Percentiles rank a stretch among this genome's conserved stretches.
Conservation (phyloP, 64 coral and sea anemone species). For the Pocillopora damicornis region DNA sequence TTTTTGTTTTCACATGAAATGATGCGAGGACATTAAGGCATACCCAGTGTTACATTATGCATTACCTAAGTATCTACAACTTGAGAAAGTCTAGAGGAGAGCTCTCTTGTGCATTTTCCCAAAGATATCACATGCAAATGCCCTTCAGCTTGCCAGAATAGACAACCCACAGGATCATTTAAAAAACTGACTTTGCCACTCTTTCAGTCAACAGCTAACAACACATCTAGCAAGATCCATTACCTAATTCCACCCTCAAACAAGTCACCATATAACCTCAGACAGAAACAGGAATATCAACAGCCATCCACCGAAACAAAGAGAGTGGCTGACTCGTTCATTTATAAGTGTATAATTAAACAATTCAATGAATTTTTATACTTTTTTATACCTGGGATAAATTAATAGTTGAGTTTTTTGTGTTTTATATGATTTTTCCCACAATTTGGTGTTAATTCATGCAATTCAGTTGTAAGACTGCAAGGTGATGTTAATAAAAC, state of each 20-base stretch:
- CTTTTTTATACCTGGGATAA: not conserved
- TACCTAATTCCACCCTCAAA: not conserved
- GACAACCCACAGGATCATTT: not conserved
- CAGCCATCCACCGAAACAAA: not conserved
- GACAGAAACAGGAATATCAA: not conserved
- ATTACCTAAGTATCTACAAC: constrained; percentile 38
- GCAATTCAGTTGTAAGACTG: not conserved
- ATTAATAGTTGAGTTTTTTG: not conserved
- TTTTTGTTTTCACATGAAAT: too few relatives aligned
- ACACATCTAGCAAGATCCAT: not conserved
- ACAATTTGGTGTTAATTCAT: not conserved
- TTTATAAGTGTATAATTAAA: not conserved
- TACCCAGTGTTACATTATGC: constrained; percentile 39
- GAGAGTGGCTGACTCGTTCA: not conserved
- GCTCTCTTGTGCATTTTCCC: constrained; percentile 6
- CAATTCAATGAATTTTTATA: not conserved
- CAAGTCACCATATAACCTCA: not conserved
- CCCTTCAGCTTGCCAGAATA: not conserved
- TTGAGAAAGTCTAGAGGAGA: constrained; percentile 13
- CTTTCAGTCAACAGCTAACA: not conserved
- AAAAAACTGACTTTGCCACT: not conserved
- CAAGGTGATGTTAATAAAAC: not conserved
- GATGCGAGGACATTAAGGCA: not conserved
- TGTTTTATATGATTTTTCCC: not conserved
- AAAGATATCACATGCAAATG: not conserved